Conservation (phyloP, 2,113 vertebrate species). For the Mellivora capensis region DNA sequence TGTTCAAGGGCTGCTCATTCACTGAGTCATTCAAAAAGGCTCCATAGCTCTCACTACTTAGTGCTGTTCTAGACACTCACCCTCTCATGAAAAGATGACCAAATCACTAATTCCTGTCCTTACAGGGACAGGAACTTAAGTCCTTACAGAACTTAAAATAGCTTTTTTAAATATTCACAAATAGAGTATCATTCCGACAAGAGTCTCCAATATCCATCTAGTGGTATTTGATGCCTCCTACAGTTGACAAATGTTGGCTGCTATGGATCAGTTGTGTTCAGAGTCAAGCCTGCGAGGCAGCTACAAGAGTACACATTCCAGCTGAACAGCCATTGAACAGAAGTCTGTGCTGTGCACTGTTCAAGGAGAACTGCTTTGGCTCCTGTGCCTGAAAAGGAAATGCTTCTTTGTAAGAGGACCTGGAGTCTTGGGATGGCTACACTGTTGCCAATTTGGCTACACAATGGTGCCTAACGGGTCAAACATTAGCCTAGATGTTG, state of each 20-base stretch:
- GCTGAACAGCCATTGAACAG: accelerated
- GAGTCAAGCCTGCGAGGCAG: not conserved
- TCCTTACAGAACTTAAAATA: not conserved
- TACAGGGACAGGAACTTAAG: no score
- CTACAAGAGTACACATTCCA: accelerated
- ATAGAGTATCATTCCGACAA: not conserved
- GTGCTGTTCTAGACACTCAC: not conserved
- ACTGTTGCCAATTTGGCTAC: not conserved
- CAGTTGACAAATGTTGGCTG: no score
- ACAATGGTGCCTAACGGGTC: not conserved
- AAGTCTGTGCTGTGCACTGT: accelerated
- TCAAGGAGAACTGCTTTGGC: not conserved
- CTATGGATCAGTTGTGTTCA: not conserved
- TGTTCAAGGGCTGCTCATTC: not conserved
- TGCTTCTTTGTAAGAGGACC: no score
- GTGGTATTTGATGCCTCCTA: accelerated
- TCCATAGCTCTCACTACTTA: not conserved
- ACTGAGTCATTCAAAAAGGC: not conserved
- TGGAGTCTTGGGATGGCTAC: not conserved
- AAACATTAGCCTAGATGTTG: no score
- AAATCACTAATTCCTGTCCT: not conserved
- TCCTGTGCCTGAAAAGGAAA: no score
- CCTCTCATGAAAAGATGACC: not conserved
- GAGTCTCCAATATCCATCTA: not conserved
- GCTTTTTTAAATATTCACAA: not conserved